These are phyloP conservation scores for Telmatherina bonti DNA, from an alignment of 2,797 vertebrate genomes.

Conservation along the genomic window DNA sequence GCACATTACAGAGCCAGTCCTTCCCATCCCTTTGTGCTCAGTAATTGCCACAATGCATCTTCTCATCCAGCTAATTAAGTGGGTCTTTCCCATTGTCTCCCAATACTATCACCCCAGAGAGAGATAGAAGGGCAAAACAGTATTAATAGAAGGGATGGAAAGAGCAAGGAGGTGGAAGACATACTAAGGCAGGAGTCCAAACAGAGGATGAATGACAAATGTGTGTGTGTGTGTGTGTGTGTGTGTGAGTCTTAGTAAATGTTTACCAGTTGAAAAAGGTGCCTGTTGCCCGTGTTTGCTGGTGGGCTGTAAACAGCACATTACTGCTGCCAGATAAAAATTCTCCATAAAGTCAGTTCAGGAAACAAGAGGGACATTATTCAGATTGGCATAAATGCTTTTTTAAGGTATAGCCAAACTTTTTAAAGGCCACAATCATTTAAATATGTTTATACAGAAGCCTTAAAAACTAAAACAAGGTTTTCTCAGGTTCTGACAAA, in stretches of 20 bases:
- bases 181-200: slow-evolving; percentile 51
- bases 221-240: slow-evolving; percentile 51
- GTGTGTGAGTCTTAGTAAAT: slow-evolving; percentile 65
- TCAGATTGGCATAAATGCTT: not conserved
- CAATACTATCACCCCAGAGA: slow-evolving; percentile 71
- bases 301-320: slow-evolving; percentile 45
- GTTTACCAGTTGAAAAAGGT: slow-evolving; percentile 69
- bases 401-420: slow-evolving; percentile 12
- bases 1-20: slow-evolving; percentile 77
- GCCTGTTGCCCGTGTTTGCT: slow-evolving; percentile 20
- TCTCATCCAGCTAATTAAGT: slow-evolving; percentile 85
- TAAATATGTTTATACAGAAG: not conserved
- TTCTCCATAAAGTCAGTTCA: slow-evolving; percentile 18
- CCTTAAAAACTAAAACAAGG: slow-evolving; percentile 1
- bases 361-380: slow-evolving; percentile 18
- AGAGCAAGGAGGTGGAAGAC: slow-evolving; percentile 42
- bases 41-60: slow-evolving; percentile 88
- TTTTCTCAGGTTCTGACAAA: not conserved
- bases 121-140: slow-evolving; percentile 22
- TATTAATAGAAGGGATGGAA: slow-evolving; percentile 42
- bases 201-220: slow-evolving; percentile 56
- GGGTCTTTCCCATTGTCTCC: slow-evolving; percentile 83
- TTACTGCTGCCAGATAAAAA: slow-evolving; percentile 41
- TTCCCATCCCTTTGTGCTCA: slow-evolving; percentile 79
- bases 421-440: not conserved